A percentile compares a stretch with the other conserved stretches of the same genome.
These are phyloP conservation scores for Triplophysa yarkandensis DNA, from an alignment of 2,797 vertebrate species.

Conservation along the genomic window DNA sequence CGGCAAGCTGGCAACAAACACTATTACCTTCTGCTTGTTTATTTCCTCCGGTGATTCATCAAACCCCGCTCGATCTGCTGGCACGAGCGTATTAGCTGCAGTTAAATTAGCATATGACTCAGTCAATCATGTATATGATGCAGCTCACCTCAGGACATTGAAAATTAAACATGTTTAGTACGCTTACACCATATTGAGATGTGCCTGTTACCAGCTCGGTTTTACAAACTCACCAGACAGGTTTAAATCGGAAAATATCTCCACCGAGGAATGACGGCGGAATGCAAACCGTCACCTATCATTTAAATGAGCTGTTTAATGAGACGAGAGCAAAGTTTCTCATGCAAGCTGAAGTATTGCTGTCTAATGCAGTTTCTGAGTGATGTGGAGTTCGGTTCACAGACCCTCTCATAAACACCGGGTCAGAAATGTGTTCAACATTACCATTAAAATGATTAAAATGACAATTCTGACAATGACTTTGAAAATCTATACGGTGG, in stretches of 20 bases:
- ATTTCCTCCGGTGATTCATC: slow-evolving; percentile 57
- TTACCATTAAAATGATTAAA: slow-evolving; percentile 26
- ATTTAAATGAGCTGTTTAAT: slow-evolving; percentile 4
- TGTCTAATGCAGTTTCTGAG: neutral
- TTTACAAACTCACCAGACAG: slow-evolving; percentile 33
- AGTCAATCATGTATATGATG: slow-evolving; percentile 40
- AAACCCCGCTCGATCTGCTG: slow-evolving; percentile 50
- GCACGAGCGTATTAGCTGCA: slow-evolving; percentile 42
- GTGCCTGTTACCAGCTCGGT: neutral
- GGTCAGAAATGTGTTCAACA: slow-evolving; percentile 1
- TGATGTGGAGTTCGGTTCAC: too few species aligned
- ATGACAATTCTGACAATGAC: neutral
- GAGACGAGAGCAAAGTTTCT: neutral
- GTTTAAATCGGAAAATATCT: slow-evolving; percentile 18
- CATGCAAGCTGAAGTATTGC: neutral
- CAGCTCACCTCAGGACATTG: slow-evolving; percentile 1
- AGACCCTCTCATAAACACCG: too few species aligned
- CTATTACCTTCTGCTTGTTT: slow-evolving; percentile 49
- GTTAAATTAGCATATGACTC: slow-evolving; percentile 51
- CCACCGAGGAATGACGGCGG: neutral
- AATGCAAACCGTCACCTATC: slow-evolving; percentile 4
- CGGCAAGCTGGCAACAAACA: slow-evolving; percentile 44
- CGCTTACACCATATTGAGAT: neutral
- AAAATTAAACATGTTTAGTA: neutral
- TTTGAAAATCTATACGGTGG: neutral